Base-by-base conservation (phyloP, 1,140 invertebrate genomes). In the Diorhabda elongata region DNA sequence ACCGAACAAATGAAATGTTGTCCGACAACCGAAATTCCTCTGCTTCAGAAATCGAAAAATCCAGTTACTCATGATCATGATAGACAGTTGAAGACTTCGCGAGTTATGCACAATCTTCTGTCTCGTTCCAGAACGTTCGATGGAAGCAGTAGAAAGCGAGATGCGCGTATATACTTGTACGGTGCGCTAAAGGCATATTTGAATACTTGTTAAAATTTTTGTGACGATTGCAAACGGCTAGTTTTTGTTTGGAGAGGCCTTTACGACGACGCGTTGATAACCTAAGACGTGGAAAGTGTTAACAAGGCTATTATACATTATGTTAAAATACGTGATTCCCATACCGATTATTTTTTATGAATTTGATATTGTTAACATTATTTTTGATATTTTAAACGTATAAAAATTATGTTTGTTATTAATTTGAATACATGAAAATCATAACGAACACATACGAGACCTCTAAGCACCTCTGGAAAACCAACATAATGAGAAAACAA, bases 61-160 rank as follows among this genome's bases (percentile, higher is more conserved):
- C 75, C 75, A 72, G 75, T 75, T 70, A 71, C 69, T 71, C 71
- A 72, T 71, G 71, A 76, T 73, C 73, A 72, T 73, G 75, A 76
- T 75, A 75, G 75, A 76, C 75, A 76, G 73, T 76, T 74, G 75
- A 76, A 70, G 74, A 75, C 26, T 26, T 26, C 26, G 26, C 26
- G 26, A 26, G 26, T 26, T 26, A 26, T 26, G 26, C 26, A 26
- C 26, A 26, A 26, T 26, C 26, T 26, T 26, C 26, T 26, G 26
- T 26, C 26, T 26, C 26, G 26, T 26, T 26, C 26, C 26, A 26
- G 26, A 26, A 26, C 26, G 26, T 26, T 26, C 26, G 26, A 26
- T 26, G 26, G 26, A 26, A 26, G 26, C 26, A 26, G 26, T 26
- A 26, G 26, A 26, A 26, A 26, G 26, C 26, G 26, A 26, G 26